phyloP scores from a whole-genome alignment of 2,888 invertebrate genomes.

The Clanis bilineata region DNA sequence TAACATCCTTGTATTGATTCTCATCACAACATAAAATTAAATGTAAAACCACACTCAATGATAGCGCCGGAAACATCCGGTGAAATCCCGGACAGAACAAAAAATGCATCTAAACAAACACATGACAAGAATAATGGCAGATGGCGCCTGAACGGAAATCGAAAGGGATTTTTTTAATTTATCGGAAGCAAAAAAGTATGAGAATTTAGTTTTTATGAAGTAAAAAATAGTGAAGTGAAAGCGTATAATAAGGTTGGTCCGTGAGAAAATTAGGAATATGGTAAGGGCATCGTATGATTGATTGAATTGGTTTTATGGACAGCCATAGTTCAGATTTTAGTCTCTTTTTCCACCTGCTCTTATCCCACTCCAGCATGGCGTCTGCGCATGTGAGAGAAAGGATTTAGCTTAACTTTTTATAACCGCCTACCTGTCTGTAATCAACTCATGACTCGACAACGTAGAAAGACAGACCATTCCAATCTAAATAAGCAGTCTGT shows the following conservation, averaged over 20 bases:
- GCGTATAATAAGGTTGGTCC: slow-evolving; percentile 41
- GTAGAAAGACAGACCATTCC: too few species aligned
- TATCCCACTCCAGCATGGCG: too few species aligned
- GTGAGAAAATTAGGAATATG: slow-evolving; percentile 35
- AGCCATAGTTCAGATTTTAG: too few species aligned
- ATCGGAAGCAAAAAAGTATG: slow-evolving; percentile 59
- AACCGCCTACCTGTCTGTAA: too few species aligned
- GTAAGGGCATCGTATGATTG: background rate
- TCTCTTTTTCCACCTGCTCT: too few species aligned
- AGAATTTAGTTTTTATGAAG: slow-evolving; percentile 48
- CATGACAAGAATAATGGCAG: slow-evolving; percentile 70
- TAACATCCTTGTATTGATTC: background rate
- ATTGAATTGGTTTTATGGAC: background rate
- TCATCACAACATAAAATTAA: slow-evolving; percentile 48
- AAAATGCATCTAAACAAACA: slow-evolving; percentile 71
- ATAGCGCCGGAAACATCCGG: slow-evolving; percentile 59
- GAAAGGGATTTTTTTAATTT: slow-evolving; percentile 70
- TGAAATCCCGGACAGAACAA: slow-evolving; percentile 62
- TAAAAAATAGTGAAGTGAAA: slow-evolving; percentile 69
- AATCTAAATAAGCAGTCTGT: too few species aligned
- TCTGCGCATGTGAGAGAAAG: too few species aligned
- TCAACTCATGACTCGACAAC: too few species aligned
- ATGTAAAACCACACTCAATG: slow-evolving; percentile 54
- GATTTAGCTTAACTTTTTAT: too few species aligned
- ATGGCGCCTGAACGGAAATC: slow-evolving; percentile 80